Evolutionary conservation across 2,888 invertebrate species (phyloP).

Genomic region (Lypha dubia): DNA sequence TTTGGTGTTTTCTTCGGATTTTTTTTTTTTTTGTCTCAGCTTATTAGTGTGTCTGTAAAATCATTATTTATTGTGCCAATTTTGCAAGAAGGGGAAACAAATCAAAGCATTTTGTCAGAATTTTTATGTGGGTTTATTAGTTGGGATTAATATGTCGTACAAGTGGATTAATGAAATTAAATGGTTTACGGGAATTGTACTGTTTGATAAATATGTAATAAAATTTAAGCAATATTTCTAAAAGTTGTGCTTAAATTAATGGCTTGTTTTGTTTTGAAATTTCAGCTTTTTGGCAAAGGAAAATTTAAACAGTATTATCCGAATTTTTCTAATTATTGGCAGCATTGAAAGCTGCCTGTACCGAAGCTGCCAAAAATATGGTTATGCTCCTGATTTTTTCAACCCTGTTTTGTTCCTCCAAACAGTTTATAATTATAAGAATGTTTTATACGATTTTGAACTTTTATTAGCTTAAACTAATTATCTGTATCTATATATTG

Average conservation of each 20-base stretch:
- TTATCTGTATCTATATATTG: too few relatives aligned
- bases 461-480: too few relatives aligned
- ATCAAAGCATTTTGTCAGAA: slow-evolving; percentile 76
- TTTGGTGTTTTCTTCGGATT: too few relatives aligned
- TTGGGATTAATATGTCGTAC: slow-evolving; percentile 79
- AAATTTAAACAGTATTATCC: too few relatives aligned
- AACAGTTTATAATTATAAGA: too few relatives aligned
- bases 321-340: too few relatives aligned
- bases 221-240: background rate
- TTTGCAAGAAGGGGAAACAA: slow-evolving; percentile 48
- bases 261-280: background rate
- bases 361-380: too few relatives aligned
- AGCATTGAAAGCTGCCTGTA: too few relatives aligned
- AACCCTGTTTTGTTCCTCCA: too few relatives aligned
- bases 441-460: too few relatives aligned
- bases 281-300: too few relatives aligned
- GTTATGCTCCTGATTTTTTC: too few relatives aligned
- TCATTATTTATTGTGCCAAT: slow-evolving; percentile 47
- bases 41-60: slow-evolving; percentile 7
- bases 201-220: slow-evolving; percentile 15
- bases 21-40: slow-evolving; percentile 7
- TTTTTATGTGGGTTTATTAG: slow-evolving; percentile 79
- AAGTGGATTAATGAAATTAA: slow-evolving; percentile 78
- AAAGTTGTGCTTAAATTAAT: background rate
- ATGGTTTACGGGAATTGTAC: slow-evolving; percentile 62